These are phyloP conservation scores for Thunnus thynnus DNA, from an alignment of 2,113 vertebrate species.

Conservation along the genomic window DNA sequence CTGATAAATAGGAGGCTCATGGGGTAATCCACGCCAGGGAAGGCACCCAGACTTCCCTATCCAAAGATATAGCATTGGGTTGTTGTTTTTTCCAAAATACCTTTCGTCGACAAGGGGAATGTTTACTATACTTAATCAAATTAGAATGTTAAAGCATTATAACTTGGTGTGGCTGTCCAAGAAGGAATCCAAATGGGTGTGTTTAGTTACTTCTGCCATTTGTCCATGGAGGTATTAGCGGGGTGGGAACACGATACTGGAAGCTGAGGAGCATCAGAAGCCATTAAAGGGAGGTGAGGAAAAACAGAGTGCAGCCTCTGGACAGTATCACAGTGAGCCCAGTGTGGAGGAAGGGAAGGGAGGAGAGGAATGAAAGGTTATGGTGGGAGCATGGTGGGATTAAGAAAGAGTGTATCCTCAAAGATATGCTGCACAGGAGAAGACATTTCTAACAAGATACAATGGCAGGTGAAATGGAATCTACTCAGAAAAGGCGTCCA, in stretches of 20 bases:
- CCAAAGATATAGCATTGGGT: too few species aligned
- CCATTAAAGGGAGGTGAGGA: slow-evolving; percentile 68
- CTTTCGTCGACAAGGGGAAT: slow-evolving; percentile 3
- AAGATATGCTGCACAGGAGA: background rate
- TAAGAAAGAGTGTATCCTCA: background rate
- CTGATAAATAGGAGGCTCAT: slow-evolving; percentile 22
- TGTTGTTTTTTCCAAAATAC: slow-evolving; percentile 2
- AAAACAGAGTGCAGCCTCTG: slow-evolving; percentile 69
- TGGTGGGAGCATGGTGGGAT: too few species aligned
- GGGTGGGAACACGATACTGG: slow-evolving; percentile 49
- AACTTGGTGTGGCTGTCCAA: background rate
- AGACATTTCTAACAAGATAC: background rate
- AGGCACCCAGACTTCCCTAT: background rate
- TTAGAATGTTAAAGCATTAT: background rate
- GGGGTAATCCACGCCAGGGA: background rate
- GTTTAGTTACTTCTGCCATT: slow-evolving; percentile 41
- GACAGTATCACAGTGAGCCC: slow-evolving; percentile 51
- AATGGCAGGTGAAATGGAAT: too few species aligned
- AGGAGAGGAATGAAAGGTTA: slow-evolving; percentile 14
- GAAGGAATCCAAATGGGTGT: slow-evolving; percentile 33
- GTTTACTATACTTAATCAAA: slow-evolving; percentile 9
- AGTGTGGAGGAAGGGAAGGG: background rate
- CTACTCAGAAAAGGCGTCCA: background rate
- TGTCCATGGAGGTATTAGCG: slow-evolving; percentile 39
- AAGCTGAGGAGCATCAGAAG: slow-evolving; percentile 63